A percentile compares a stretch with the other conserved stretches of the same genome.
phyloP scores from a whole-genome alignment of 2,797 vertebrate species.

The Pteronotus mesoamericanus region DNA sequence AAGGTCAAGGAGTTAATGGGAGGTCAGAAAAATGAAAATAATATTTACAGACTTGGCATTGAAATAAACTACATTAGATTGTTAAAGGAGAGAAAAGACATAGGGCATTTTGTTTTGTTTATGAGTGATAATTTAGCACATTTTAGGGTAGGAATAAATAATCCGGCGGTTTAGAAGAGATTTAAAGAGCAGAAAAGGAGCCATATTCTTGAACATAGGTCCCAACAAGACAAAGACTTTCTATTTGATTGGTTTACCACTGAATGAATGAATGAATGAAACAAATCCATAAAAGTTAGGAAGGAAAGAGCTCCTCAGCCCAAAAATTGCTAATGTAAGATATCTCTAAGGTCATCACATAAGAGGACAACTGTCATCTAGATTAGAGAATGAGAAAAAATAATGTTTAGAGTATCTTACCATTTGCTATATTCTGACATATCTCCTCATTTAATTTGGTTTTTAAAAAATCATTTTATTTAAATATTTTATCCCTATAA shows the following conservation, averaged over 20 bases:
- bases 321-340: neutral
- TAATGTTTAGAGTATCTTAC: neutral
- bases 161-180: neutral
- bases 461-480: neutral
- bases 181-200: neutral
- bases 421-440: neutral
- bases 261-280: neutral
- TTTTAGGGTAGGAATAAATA: neutral
- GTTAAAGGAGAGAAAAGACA: neutral
- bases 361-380: neutral
- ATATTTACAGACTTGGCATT: slow-evolving; percentile 13
- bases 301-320: neutral
- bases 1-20: neutral
- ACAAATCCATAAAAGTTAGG: neutral
- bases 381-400: neutral
- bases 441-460: neutral
- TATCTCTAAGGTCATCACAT: neutral
- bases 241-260: neutral
- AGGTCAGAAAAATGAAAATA: slow-evolving; percentile 32
- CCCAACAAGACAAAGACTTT: neutral
- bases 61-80: neutral
- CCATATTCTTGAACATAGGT: neutral
- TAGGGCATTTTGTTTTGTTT: neutral
- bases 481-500: neutral
- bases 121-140: neutral